phyloP scores from a whole-genome alignment of 2,888 invertebrate genomes.

The Drosophila leonis region DNA sequence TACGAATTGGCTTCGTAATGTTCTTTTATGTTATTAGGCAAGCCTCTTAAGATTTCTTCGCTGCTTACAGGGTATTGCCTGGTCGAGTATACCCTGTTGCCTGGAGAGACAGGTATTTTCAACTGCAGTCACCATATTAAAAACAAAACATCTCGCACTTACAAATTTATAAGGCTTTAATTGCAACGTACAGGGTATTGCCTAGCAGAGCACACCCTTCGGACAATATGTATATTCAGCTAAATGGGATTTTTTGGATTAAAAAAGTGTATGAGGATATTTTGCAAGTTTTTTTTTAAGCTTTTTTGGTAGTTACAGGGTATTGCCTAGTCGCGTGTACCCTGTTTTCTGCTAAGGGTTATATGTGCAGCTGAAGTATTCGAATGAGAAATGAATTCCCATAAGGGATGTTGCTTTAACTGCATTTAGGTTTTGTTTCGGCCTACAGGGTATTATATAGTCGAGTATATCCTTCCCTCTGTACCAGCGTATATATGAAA shows the following conservation, averaged over 20 bases:
- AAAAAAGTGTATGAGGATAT: too few species aligned
- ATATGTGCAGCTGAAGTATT: neutral
- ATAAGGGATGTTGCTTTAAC: neutral
- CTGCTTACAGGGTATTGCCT: neutral
- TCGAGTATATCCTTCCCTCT: neutral
- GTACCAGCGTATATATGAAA: neutral
- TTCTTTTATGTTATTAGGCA: too few species aligned
- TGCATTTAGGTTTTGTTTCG: neutral
- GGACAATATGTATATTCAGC: too few species aligned
- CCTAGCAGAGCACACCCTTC: neutral
- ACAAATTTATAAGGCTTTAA: neutral
- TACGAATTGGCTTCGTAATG: too few species aligned
- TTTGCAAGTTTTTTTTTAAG: too few species aligned
- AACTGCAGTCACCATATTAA: neutral
- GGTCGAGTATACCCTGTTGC: neutral
- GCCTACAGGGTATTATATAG: neutral
- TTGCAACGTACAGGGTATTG: neutral
- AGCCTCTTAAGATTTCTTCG: neutral
- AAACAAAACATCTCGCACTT: too few species aligned
- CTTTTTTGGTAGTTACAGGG: too few species aligned
- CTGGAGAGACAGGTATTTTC: too few species aligned
- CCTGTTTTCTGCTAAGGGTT: neutral
- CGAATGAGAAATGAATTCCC: neutral
- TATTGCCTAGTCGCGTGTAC: neutral
- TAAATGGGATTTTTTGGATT: too few species aligned